phyloP scores from a whole-genome alignment of 2,888 invertebrate genomes.

The Arctia plantaginis region DNA sequence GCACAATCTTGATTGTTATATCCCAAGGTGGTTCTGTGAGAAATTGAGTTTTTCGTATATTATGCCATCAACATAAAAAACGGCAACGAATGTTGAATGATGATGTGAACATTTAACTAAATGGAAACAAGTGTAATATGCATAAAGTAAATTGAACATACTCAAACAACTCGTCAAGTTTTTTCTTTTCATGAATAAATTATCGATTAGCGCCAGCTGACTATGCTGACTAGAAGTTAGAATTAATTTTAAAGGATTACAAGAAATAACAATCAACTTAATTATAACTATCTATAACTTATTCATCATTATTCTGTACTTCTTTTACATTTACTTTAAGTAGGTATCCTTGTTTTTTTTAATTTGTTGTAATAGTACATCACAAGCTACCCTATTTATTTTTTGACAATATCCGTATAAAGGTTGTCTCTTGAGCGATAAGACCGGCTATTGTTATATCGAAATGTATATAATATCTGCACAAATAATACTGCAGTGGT shows the following conservation, averaged over 20 bases:
- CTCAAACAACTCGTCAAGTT: constrained; percentile 9
- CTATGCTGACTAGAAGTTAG: neutral
- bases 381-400: too few relatives aligned
- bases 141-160: constrained; percentile 14
- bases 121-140: constrained; percentile 26
- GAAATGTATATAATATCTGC: too few relatives aligned
- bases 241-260: neutral
- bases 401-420: too few relatives aligned
- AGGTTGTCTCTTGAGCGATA: too few relatives aligned
- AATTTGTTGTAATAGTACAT: too few relatives aligned
- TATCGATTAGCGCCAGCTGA: neutral
- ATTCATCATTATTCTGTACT: neutral
- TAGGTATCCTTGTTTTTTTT: neutral
- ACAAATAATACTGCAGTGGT: too few relatives aligned
- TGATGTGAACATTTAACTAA: constrained; percentile 30
- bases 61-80: constrained; percentile 37
- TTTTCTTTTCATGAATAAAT: neutral
- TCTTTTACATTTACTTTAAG: neutral
- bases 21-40: constrained; percentile 23
- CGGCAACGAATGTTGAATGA: constrained; percentile 34
- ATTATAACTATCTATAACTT: too few relatives aligned
- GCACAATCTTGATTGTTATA: neutral
- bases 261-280: neutral
- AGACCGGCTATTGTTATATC: too few relatives aligned
- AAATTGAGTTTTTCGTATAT: constrained; percentile 23